Conservation (phyloP, 1,140 invertebrate genomes). For the Mactra quadrangularis region DNA sequence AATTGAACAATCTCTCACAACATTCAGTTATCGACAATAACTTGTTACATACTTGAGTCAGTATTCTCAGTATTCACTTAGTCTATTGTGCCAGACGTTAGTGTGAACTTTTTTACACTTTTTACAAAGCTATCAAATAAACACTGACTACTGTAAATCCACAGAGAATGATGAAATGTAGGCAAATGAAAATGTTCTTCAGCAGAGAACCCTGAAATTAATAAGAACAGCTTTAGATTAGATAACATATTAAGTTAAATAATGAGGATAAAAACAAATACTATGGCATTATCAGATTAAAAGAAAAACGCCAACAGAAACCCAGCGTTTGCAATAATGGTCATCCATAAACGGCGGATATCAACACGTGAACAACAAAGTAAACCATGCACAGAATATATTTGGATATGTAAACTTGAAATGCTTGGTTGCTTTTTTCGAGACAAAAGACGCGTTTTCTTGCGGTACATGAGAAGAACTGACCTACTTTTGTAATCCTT, state of each 20-base stretch:
- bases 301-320: not conserved
- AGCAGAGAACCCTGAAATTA: slow-evolving; percentile 27
- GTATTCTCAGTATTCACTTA: no score
- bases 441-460: no score
- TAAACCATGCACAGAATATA: not conserved
- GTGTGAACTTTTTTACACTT: no score
- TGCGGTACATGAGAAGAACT: no score
- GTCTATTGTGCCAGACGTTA: no score
- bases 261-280: not conserved
- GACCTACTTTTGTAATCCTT: no score
- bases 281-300: not conserved
- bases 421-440: no score
- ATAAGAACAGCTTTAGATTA: not conserved
- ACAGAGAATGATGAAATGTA: not conserved
- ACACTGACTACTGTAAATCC: not conserved
- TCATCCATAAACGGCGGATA: not conserved
- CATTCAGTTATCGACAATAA: no score
- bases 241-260: not conserved
- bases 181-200: slow-evolving; percentile 17
- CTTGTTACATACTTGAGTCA: no score
- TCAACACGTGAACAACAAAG: not conserved
- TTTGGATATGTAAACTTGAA: not conserved
- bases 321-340: not conserved
- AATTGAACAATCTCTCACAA: no score
- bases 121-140: no score